Evolutionary conservation across 2,113 vertebrate genomes (phyloP).

Genomic region (Takifugu bimaculatus): DNA sequence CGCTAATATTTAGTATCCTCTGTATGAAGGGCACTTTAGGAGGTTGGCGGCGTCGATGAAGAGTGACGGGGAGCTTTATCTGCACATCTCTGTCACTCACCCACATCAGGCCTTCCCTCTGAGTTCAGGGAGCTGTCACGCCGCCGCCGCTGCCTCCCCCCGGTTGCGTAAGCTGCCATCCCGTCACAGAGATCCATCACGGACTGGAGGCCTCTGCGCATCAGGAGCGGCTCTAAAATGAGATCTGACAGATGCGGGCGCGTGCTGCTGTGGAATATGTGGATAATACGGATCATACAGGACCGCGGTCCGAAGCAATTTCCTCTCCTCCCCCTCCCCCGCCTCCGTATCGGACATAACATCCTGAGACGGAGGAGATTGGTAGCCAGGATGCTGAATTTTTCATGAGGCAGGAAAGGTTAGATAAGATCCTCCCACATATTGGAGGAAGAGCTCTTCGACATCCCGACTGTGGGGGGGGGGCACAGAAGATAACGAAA

Average conservation of each 20-base stretch:
- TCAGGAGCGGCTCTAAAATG: constrained; percentile 15
- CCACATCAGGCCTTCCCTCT: constrained; percentile 44
- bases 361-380: constrained; percentile 71
- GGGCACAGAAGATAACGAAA: constrained; percentile 17
- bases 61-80: constrained; percentile 64
- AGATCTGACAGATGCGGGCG: constrained; percentile 22
- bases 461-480: constrained; percentile 37
- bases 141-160: constrained; percentile 11
- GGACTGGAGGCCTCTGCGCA: constrained; percentile 26
- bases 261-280: constrained; percentile 25
- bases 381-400: constrained; percentile 74
- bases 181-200: constrained; percentile 42
- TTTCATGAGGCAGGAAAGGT: constrained; percentile 77
- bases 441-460: constrained; percentile 52
- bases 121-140: constrained; percentile 54
- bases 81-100: constrained; percentile 60
- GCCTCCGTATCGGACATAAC: constrained; percentile 64
- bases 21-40: neutral
- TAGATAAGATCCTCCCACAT: constrained; percentile 72
- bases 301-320: constrained; percentile 61
- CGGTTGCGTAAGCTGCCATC: constrained; percentile 60
- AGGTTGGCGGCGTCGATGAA: constrained; percentile 34
- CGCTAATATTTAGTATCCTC: neutral
- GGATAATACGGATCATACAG: constrained; percentile 59
- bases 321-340: constrained; percentile 52